Percentiles rank a stretch among this genome's conserved stretches.
phyloP scores from a whole-genome alignment of 2,113 vertebrate species.

The Percina caprodes region DNA sequence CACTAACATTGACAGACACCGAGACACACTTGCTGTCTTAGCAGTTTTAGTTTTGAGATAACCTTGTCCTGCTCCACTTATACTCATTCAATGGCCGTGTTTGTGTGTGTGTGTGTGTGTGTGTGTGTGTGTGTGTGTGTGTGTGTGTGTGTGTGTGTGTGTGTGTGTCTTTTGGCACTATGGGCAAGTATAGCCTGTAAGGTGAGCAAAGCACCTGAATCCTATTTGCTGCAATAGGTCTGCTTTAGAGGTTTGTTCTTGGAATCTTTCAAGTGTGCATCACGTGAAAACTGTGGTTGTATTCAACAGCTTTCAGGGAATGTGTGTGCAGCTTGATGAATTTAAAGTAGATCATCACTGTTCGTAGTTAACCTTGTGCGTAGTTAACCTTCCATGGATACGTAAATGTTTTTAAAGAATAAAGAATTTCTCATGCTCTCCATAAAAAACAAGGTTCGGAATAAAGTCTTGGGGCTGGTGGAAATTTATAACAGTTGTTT shows the following conservation, averaged over 20 bases:
- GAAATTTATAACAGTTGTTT: conserved; percentile 7
- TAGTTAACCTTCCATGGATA: not conserved
- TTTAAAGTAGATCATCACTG: not conserved
- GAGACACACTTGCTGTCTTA: not conserved
- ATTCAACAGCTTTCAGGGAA: not conserved
- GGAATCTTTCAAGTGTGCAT: not conserved
- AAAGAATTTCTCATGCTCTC: not conserved
- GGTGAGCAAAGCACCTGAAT: not conserved
- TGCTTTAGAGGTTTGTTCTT: not conserved
- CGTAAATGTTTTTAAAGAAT: not conserved
- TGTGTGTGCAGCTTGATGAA: not conserved
- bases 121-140: not conserved
- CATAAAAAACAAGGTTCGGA: not conserved
- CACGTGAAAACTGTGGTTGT: not conserved
- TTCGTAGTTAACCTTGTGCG: too few relatives aligned
- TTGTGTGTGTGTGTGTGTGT: not conserved
- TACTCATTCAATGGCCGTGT: not conserved
- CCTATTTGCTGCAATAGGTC: too few relatives aligned
- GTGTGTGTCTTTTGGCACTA: not conserved
- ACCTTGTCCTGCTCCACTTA: not conserved
- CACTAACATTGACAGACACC: not conserved
- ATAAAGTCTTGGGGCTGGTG: not conserved
- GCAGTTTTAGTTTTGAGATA: not conserved
- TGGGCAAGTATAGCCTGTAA: not conserved
- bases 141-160: too few relatives aligned